A percentile compares a stretch with the other conserved stretches of the same genome.
Evolutionary conservation across 2,113 vertebrate genomes (phyloP).

Genomic region (Tyrannus savana): DNA sequence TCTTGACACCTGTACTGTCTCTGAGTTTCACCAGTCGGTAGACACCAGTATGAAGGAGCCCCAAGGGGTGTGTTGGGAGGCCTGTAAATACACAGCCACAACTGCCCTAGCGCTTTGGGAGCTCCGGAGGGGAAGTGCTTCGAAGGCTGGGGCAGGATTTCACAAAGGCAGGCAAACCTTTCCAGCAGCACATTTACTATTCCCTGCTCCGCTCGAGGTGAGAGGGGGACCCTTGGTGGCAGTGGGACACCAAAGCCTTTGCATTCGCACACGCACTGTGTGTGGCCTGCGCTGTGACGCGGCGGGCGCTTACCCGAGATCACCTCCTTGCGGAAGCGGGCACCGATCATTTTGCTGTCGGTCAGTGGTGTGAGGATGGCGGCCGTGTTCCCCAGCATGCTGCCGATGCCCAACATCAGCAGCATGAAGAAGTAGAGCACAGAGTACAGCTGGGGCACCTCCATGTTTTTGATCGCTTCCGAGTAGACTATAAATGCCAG

Average conservation of each 20-base stretch:
- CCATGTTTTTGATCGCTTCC: slow-evolving; percentile 94
- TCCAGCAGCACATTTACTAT: rapidly evolving
- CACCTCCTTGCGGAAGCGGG: slow-evolving; percentile 77
- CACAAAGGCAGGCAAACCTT: background rate
- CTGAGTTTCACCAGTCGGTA: background rate
- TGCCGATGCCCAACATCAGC: slow-evolving; percentile 89
- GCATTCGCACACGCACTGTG: too few species aligned
- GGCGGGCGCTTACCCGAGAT: slow-evolving; percentile 79
- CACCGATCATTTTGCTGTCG: slow-evolving; percentile 78
- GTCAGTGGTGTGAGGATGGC: slow-evolving; percentile 89
- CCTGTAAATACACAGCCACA: rapidly evolving
- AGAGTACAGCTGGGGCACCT: slow-evolving; percentile 89
- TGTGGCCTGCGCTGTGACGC: rapidly evolving
- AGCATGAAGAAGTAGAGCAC: slow-evolving; percentile 93
- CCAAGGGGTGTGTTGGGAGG: background rate
- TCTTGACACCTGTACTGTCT: background rate
- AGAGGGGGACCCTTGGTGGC: background rate
- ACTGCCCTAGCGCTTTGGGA: background rate
- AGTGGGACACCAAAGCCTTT: background rate
- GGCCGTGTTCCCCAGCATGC: slow-evolving; percentile 92
- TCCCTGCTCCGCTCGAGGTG: background rate
- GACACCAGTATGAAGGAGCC: background rate
- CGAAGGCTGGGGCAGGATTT: background rate
- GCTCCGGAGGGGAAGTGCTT: background rate
- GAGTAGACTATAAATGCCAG: slow-evolving; percentile 94